Base-by-base conservation (phyloP, 2,888 invertebrate species). In the Andrena flavipes region DNA sequence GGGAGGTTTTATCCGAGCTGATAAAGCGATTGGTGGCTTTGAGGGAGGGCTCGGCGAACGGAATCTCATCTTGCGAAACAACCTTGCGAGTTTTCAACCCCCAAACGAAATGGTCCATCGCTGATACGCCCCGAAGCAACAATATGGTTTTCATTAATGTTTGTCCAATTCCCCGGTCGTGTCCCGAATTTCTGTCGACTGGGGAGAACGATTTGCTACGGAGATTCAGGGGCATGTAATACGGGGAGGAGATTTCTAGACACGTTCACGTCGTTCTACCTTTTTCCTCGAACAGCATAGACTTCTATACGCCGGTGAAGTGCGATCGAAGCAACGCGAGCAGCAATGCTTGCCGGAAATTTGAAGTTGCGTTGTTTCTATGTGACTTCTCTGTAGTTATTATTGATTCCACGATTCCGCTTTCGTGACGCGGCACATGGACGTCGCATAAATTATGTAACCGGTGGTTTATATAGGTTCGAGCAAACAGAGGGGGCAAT, bases 231-330 rank as follows among this genome's bases (percentile, higher is more conserved):
- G 23, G 30, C 49, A 23, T 16, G 2, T 30, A 29, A 35, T 64
- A 51, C 56, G 35, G 49, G 62, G 23, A 33, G 83, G 63, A 48
- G 67, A 63, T 74, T 77, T 72, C 71, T 68, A 69, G 67, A 79
- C 30, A n/a, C 35, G 54, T n/a, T 60, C 72, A 82, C 75, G 78
- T 84, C 75, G 72, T 84, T 82, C 75, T 51, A 75, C 63, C 62
- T 64, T 54, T 51, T 68, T 62, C 49, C 30, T 20, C 49, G 48
- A 33, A 20, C 42, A 67, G 62, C 10, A 33, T 42, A 8, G 51
- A 65, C 77, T 69, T 60, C 67, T 59, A 42, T 26, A 29, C n/a
- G 59, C 20, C 8, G 48, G 1, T 8, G 29, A 65, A 69, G 72
- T 76, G 73, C 51, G 76, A 70, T 70, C 73, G 76, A 63, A 73